phyloP scores from a whole-genome alignment of 2,113 vertebrate species.

The Thermophis baileyi region DNA sequence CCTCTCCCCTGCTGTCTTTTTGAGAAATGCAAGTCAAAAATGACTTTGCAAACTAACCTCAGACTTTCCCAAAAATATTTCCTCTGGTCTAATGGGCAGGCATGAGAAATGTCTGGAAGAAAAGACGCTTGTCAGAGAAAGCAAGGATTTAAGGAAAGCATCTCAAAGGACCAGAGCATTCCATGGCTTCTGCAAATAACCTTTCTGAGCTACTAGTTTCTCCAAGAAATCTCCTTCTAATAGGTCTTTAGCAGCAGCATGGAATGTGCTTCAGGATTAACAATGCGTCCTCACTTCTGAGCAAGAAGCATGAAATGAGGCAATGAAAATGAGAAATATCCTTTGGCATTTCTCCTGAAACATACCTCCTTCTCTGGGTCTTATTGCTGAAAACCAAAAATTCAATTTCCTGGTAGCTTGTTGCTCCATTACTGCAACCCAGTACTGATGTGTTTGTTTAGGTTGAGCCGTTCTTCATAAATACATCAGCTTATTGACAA shows the following conservation, averaged over 20 bases:
- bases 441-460: not conserved
- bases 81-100: slow-evolving; percentile 31
- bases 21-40: not conserved
- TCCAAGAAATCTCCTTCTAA: slow-evolving; percentile 10
- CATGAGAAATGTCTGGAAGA: slow-evolving; percentile 26
- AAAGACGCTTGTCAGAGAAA: slow-evolving; percentile 30
- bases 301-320: slow-evolving; percentile 16
- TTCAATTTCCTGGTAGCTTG: not conserved
- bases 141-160: not conserved
- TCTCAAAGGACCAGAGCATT: not conserved
- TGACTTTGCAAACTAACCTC: slow-evolving; percentile 34
- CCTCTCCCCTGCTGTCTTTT: slow-evolving; percentile 15
- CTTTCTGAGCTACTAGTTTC: not conserved
- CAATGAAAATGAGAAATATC: slow-evolving; percentile 14
- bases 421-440: not conserved
- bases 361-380: not conserved
- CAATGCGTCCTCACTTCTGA: not conserved
- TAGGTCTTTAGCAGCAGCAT: not conserved
- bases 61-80: slow-evolving; percentile 44
- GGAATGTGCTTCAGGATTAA: slow-evolving; percentile 13
- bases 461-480: not conserved
- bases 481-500: not conserved
- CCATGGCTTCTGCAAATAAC: slow-evolving; percentile 2
- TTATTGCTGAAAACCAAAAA: not conserved
- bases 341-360: not conserved